A percentile compares a stretch with the other conserved stretches of the same genome.
Evolutionary conservation across 1,140 invertebrate species (phyloP).

Genomic region (Mizuhopecten yessoensis): DNA sequence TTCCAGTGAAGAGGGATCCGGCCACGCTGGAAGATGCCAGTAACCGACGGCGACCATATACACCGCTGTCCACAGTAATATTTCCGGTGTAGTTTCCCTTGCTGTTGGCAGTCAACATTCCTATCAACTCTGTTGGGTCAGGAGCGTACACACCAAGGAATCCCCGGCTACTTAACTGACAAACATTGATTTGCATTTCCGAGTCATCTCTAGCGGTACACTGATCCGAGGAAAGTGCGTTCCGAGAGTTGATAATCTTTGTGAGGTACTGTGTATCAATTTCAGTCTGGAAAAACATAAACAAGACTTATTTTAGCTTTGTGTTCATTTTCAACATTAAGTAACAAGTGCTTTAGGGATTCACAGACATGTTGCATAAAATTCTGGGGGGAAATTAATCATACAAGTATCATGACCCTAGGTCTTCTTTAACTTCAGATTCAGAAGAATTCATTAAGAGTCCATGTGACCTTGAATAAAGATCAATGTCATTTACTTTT

Average conservation of each 20-base stretch:
- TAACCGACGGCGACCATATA: constrained; percentile 69
- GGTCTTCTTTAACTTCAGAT: too few relatives aligned
- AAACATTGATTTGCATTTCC: constrained; percentile 65
- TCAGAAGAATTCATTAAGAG: too few relatives aligned
- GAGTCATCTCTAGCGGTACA: constrained; percentile 70
- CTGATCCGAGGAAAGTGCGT: constrained; percentile 74
- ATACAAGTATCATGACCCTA: too few relatives aligned
- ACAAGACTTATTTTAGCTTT: too few relatives aligned
- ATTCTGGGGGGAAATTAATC: too few relatives aligned
- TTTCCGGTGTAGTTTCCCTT: constrained; percentile 73
- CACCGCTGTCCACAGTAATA: constrained; percentile 67
- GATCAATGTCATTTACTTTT: too few relatives aligned
- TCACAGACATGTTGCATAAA: too few relatives aligned
- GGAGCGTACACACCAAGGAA: constrained; percentile 79
- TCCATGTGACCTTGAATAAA: too few relatives aligned
- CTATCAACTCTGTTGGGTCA: constrained; percentile 60
- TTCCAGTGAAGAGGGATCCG: constrained; percentile 72
- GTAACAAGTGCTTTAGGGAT: too few relatives aligned
- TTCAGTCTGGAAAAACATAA: constrained; percentile 65
- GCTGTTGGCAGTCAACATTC: constrained; percentile 64
- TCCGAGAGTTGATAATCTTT: constrained; percentile 72
- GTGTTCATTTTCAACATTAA: too few relatives aligned
- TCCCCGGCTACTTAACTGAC: constrained; percentile 66
- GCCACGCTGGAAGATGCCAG: constrained; percentile 67
- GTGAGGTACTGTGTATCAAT: constrained; percentile 67